Conservation (phyloP, 2,797 vertebrate genomes). For the Brachyrhaphis roseni region DNA sequence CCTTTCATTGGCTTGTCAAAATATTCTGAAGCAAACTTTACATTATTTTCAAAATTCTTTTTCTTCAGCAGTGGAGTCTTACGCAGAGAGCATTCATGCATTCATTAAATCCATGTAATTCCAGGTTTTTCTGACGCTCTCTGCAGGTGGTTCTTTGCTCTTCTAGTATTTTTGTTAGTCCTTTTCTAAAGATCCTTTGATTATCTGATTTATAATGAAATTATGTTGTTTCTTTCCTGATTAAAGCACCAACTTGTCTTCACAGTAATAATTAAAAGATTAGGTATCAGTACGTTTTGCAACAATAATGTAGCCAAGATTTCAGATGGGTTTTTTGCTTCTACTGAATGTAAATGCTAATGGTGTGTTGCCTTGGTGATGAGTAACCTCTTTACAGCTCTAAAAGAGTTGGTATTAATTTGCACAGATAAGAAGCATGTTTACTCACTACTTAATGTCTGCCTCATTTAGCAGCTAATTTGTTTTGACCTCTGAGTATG, state of each 20-base stretch:
- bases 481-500: background rate
- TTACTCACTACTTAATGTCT: background rate
- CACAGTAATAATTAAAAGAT: background rate
- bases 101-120: background rate
- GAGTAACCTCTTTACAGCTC: background rate
- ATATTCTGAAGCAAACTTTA: background rate
- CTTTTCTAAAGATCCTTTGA: background rate
- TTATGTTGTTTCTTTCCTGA: background rate
- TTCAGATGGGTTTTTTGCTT: background rate
- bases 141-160: background rate
- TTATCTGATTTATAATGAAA: background rate
- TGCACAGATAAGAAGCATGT: background rate
- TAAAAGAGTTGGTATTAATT: background rate
- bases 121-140: background rate
- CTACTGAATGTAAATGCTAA: background rate
- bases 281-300: background rate
- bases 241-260: background rate
- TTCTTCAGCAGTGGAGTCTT: conserved; percentile 3
- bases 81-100: background rate
- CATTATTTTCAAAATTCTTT: background rate
- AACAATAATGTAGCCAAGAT: background rate
- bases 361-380: background rate
- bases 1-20: background rate
- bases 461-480: background rate
- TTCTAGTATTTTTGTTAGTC: background rate